These are phyloP conservation scores for Pimpla rufipes DNA, from an alignment of 2,888 invertebrate species.

Conservation along the genomic window DNA sequence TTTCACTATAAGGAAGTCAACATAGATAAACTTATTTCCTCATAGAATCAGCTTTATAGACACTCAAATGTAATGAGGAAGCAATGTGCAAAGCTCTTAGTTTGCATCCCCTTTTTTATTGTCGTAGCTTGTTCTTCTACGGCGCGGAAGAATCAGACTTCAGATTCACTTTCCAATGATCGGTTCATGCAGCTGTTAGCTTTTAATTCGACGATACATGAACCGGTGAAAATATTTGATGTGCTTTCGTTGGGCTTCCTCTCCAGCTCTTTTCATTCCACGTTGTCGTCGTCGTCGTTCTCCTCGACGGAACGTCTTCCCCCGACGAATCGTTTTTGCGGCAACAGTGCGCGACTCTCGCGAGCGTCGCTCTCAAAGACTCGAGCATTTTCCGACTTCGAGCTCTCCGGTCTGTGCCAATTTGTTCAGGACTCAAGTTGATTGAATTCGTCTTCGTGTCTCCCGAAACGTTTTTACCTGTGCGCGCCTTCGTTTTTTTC, in stretches of 20 bases:
- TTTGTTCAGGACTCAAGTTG: constrained; percentile 66
- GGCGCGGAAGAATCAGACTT: neutral
- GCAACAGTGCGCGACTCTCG: constrained; percentile 34
- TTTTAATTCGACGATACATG: constrained; percentile 40
- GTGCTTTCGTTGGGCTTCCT: constrained; percentile 42
- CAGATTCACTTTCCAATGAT: constrained; percentile 26
- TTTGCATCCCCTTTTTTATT: too few relatives aligned
- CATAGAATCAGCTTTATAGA: too few relatives aligned
- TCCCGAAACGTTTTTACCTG: constrained; percentile 44
- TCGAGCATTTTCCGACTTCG: constrained; percentile 61
- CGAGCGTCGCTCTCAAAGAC: constrained; percentile 41
- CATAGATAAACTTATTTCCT: too few relatives aligned
- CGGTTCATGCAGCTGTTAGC: constrained; percentile 13
- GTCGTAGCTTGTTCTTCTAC: neutral
- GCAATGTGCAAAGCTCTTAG: too few relatives aligned
- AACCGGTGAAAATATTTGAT: constrained; percentile 44
- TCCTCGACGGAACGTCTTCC: constrained; percentile 45
- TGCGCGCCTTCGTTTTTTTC: constrained; percentile 15
- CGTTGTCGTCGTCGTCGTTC: constrained; percentile 13
- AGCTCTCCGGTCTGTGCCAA: constrained; percentile 55
- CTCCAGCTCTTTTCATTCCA: constrained; percentile 57
- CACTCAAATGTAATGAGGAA: too few relatives aligned
- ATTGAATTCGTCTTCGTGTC: constrained; percentile 69
- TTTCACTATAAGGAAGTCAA: too few relatives aligned
- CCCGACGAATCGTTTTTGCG: constrained; percentile 51